Evolutionary conservation across 2,888 invertebrate species (phyloP), one percentile per base, ranked within the genome.

Genomic region (Palloptera scutellata): DNA sequence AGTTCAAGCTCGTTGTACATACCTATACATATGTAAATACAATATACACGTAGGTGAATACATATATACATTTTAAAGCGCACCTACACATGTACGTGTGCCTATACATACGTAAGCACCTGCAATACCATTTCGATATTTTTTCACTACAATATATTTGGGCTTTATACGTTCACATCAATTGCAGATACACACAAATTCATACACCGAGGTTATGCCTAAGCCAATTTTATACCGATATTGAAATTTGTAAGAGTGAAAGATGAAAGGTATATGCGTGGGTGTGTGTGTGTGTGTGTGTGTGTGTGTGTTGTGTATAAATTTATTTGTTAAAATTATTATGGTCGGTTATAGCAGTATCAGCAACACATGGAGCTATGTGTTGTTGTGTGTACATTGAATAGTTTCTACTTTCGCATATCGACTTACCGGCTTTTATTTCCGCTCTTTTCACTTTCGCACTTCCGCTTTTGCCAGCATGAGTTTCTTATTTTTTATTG

Each of bases 391-490:
- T n/a, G n/a, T 30, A 30, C 6, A 30, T 30, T 30, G 3, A 30
- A 30, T 30, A 30, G 3, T 30, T 30, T 30, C 30, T 4, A 30
- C 30, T 30, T 30, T 30, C 3, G 30, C 30, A 30, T 30, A 30
- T 30, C 30, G 30, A 30, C 30, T 30, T 30, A 30, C 30, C 30
- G 30, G 30, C 30, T 30, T 30, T 30, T 30, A 30, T 6, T 30
- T 30, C 30, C 30, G 30, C 30, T 30, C 30, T 30, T 30, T 30
- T 30, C 30, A 30, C 30, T 30, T 30, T 6, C 30, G 30, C 30
- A 30, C 30, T 30, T 30, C 13, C 53, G 53, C 53, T 53, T 53
- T 53, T 13, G 68, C 69, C 68, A 69, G 68, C 64, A 70, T 61
- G 64, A 58, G 64, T 64, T 55, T 41, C 13, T 19, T 48, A 30